phyloP scores from a whole-genome alignment of 2,113 vertebrate genomes.

The Petroica traversi region DNA sequence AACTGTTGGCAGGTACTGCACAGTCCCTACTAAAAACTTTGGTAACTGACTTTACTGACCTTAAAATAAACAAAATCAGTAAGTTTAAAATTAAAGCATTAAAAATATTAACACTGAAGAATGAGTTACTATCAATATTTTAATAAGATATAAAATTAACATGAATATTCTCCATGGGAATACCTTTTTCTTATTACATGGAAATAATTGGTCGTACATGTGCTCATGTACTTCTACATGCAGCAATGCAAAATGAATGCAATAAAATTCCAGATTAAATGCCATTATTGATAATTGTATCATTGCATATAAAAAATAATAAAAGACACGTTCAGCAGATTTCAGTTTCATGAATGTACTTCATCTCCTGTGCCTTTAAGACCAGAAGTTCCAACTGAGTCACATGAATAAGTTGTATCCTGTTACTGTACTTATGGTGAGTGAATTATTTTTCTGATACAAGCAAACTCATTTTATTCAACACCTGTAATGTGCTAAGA shows the following conservation, averaged over 20 bases:
- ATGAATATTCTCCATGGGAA: background rate
- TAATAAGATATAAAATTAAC: background rate
- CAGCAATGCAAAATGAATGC: background rate
- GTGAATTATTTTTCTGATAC: background rate
- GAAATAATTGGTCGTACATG: background rate
- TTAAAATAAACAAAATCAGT: background rate
- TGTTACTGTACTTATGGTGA: background rate
- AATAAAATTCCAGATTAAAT: background rate
- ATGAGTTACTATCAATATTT: background rate
- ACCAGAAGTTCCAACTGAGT: background rate
- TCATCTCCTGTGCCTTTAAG: background rate
- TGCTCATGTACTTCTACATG: background rate
- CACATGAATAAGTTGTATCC: accelerated
- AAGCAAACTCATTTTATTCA: background rate
- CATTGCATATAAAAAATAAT: background rate
- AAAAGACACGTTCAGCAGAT: background rate
- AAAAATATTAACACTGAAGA: background rate
- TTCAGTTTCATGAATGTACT: background rate
- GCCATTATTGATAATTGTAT: background rate
- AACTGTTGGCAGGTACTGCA: background rate
- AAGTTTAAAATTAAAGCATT: background rate
- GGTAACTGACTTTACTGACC: background rate
- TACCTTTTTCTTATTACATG: background rate
- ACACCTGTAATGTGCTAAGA: background rate
- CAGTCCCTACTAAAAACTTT: background rate